Evolutionary conservation across 2,797 vertebrate species (phyloP).

Genomic region (Apodemus agrarius): DNA sequence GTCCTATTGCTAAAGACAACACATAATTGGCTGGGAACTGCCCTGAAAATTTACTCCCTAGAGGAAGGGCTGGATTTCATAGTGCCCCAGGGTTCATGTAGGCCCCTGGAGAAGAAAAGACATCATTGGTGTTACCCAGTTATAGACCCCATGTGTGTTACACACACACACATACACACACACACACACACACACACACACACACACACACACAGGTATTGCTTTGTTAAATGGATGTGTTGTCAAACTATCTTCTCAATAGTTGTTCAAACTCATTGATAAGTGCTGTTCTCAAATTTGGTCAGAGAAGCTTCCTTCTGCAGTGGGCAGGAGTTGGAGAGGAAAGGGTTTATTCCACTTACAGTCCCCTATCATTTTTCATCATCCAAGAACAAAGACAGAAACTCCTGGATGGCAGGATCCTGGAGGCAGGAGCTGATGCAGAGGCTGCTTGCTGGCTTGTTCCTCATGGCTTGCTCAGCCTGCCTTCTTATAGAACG

Average conservation of each 20-base stretch:
- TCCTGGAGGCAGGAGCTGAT: background rate
- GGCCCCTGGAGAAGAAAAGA: background rate
- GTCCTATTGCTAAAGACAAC: background rate
- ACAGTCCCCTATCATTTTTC: background rate
- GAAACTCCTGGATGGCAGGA: background rate
- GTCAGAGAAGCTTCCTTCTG: background rate
- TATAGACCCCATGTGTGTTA: too few species aligned
- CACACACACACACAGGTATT: too few species aligned
- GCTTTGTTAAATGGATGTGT: background rate
- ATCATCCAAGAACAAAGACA: background rate
- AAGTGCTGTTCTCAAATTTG: background rate
- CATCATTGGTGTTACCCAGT: background rate
- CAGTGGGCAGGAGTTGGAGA: background rate
- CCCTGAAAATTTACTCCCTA: background rate
- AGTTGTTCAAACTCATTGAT: background rate
- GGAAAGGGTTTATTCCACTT: background rate
- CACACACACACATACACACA: too few species aligned
- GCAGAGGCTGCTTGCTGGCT: background rate
- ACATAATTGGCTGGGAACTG: background rate
- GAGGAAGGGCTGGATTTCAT: background rate
- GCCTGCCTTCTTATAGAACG: background rate
- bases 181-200: background rate
- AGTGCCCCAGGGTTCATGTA: background rate
- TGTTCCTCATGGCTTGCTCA: background rate
- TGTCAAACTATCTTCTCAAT: background rate